A percentile compares a stretch with the other conserved stretches of the same genome.
These are phyloP conservation scores for Mactra quadrangularis DNA, from an alignment of 1,140 invertebrate species.

Conservation along the genomic window DNA sequence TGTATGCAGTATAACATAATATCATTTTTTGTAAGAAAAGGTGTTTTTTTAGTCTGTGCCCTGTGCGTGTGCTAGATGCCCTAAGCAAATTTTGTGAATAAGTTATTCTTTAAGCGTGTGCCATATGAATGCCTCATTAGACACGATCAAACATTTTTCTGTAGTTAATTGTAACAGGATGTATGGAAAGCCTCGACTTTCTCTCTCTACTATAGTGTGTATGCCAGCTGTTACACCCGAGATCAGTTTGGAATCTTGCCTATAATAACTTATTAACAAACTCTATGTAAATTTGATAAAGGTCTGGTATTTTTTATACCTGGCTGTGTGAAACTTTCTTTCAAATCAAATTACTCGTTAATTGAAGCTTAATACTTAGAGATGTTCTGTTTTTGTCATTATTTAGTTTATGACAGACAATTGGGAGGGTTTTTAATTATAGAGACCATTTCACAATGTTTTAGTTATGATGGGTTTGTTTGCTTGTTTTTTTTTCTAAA, in stretches of 20 bases:
- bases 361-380: neutral
- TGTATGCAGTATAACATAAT: too few species aligned
- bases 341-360: constrained; percentile 20
- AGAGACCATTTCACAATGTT: too few species aligned
- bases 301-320: constrained; percentile 15
- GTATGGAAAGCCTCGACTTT: neutral
- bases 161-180: too few species aligned
- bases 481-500: too few species aligned
- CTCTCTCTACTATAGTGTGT: neutral
- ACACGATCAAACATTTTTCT: neutral
- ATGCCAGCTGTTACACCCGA: constrained; percentile 21
- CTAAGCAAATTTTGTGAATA: too few species aligned
- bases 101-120: neutral
- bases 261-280: constrained; percentile 13
- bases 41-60: too few species aligned
- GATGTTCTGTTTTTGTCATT: too few species aligned
- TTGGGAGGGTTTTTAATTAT: too few species aligned
- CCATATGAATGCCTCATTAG: neutral
- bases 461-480: too few species aligned
- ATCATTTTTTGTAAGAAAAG: too few species aligned
- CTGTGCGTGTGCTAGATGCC: too few species aligned
- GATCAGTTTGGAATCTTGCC: constrained; percentile 7
- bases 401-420: neutral
- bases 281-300: constrained; percentile 4
- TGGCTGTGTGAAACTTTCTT: neutral